phyloP scores from a whole-genome alignment of 2,113 vertebrate species.

The Hiodon alosoides region DNA sequence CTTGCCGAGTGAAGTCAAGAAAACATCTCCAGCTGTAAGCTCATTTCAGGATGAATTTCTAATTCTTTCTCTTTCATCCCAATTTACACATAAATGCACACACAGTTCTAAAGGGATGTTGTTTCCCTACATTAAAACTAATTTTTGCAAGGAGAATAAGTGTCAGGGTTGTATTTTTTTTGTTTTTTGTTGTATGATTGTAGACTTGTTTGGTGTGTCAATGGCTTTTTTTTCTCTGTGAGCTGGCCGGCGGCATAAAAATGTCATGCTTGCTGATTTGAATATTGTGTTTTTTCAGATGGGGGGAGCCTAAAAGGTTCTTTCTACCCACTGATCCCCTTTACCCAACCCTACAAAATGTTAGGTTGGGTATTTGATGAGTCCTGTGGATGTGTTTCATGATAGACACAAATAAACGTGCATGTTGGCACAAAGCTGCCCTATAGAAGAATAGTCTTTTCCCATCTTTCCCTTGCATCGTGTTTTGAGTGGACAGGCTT shows the following conservation, averaged over 20 bases:
- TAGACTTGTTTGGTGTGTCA: not conserved
- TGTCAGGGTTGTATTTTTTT: not conserved
- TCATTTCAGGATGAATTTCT: conserved; percentile 10
- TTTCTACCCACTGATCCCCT: not conserved
- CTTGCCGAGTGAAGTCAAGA: not conserved
- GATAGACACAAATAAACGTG: conserved; percentile 42
- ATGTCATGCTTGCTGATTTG: conserved; percentile 2
- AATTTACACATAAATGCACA: not conserved
- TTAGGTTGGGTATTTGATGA: conserved; percentile 26
- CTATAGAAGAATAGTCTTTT: conserved; percentile 23
- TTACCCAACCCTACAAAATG: conserved; percentile 22
- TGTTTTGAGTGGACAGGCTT: conserved; percentile 38
- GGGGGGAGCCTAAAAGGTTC: not conserved
- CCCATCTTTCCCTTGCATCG: conserved; percentile 25
- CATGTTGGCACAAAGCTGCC: conserved; percentile 49
- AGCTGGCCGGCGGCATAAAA: not conserved
- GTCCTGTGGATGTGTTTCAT: conserved; percentile 50
- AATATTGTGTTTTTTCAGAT: conserved; percentile 1
- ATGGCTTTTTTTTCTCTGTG: not conserved
- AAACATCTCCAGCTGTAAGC: not conserved
- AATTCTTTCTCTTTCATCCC: not conserved
- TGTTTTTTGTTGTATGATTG: not conserved
- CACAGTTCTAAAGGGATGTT: not conserved
- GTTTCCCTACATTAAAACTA: not conserved
- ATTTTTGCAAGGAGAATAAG: not conserved